phyloP scores from a whole-genome alignment of 1,140 invertebrate species.

The Heliconius hermathena region DNA sequence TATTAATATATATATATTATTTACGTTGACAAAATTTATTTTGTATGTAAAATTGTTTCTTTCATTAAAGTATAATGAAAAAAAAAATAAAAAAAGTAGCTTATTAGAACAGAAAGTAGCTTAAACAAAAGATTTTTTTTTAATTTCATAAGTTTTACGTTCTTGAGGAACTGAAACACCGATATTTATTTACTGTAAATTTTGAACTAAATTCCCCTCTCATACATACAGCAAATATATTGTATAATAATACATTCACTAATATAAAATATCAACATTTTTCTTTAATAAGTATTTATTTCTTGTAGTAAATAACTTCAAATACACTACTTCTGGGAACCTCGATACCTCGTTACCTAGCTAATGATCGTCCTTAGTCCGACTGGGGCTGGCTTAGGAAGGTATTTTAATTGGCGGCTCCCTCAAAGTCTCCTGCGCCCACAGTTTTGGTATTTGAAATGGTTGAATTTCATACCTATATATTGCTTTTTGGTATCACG shows the following conservation, averaged over 20 bases:
- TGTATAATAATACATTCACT: neutral
- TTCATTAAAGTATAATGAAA: no score
- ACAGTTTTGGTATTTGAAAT: slow-evolving; percentile 46
- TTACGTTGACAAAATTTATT: no score
- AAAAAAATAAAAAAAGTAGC: neutral
- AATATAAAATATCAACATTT: neutral
- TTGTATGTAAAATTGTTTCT: no score
- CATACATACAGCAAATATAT: no score
- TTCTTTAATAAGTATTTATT: neutral
- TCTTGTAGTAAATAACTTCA: neutral
- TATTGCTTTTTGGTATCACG: slow-evolving; percentile 20
- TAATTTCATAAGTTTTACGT: no score
- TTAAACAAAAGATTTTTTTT: no score
- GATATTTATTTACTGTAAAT: no score
- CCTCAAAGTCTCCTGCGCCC: slow-evolving; percentile 47
- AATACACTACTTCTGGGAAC: slow-evolving; percentile 26
- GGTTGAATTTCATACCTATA: slow-evolving; percentile 29
- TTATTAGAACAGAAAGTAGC: no score
- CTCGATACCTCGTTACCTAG: slow-evolving; percentile 30
- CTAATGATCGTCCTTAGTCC: slow-evolving; percentile 38
- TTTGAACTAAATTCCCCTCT: no score
- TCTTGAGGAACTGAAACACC: no score
- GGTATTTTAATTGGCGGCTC: slow-evolving; percentile 61
- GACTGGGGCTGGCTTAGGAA: slow-evolving; percentile 37
- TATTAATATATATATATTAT: no score